These are phyloP conservation scores for Synergus umbraculus DNA, from an alignment of 2,888 invertebrate genomes.

Conservation along the genomic window DNA sequence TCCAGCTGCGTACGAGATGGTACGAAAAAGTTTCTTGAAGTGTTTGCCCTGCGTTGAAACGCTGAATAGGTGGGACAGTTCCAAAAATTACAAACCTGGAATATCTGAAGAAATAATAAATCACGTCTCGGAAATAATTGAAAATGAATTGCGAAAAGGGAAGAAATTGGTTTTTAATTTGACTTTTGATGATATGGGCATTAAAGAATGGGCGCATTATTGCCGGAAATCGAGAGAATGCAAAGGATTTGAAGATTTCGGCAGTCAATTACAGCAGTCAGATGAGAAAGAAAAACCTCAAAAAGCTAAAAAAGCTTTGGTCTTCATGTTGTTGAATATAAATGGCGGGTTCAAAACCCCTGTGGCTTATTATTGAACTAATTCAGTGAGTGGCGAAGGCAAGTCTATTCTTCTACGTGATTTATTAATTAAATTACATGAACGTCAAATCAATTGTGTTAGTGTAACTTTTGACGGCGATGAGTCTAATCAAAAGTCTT, in stretches of 20 bases:
- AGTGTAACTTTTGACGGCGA: constrained; percentile 48
- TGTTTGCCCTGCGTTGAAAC: constrained; percentile 46
- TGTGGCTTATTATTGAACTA: constrained; percentile 46
- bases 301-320: constrained; percentile 42
- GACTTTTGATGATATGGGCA: not conserved
- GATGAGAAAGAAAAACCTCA: not conserved
- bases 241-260: constrained; percentile 29
- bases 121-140: constrained; percentile 36
- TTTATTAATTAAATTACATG: constrained; percentile 43
- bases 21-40: constrained; percentile 43
- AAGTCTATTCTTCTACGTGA: constrained; percentile 45
- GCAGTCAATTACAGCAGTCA: not conserved
- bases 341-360: constrained; percentile 49
- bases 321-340: constrained; percentile 49
- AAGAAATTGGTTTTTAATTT: constrained; percentile 17
- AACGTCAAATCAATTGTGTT: constrained; percentile 43
- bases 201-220: not conserved
- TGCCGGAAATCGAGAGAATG: constrained; percentile 25
- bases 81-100: constrained; percentile 47
- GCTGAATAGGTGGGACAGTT: constrained; percentile 44
- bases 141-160: not conserved
- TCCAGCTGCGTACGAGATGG: constrained; percentile 45
- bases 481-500: constrained; percentile 36
- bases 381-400: constrained; percentile 46
- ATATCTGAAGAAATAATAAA: constrained; percentile 40